Evolutionary conservation across 2,113 vertebrate species (phyloP).

Genomic region (Scomber colias): DNA sequence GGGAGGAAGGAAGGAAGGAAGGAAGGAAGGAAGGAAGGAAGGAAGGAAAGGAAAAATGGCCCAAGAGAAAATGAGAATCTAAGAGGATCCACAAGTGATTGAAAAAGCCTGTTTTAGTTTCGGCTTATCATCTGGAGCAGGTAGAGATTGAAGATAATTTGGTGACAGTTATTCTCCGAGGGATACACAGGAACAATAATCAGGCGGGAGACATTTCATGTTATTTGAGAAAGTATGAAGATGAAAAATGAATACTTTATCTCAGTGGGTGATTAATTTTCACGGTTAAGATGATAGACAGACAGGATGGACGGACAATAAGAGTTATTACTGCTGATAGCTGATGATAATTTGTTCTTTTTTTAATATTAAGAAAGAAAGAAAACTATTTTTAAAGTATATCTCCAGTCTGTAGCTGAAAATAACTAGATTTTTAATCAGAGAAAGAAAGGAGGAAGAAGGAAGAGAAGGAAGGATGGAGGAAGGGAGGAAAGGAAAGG

Average conservation of each 20-base stretch:
- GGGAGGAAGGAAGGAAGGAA: no score
- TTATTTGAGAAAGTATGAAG: conserved; percentile 20
- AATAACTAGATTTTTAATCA: neutral
- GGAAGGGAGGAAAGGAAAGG: no score
- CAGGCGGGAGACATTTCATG: conserved; percentile 15
- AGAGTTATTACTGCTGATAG: neutral
- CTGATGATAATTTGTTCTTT: conserved; percentile 9
- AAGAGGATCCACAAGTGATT: conserved; percentile 24
- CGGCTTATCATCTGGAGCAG: conserved; percentile 56
- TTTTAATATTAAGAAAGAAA: no score
- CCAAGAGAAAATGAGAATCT: conserved; percentile 62
- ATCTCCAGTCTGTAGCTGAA: neutral
- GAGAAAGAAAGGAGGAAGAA: no score
- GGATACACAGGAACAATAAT: conserved; percentile 26
- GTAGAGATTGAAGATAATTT: conserved; percentile 46
- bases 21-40: no score
- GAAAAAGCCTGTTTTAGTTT: conserved; percentile 55
- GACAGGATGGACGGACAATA: neutral
- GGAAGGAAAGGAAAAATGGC: no score
- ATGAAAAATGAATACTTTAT: neutral
- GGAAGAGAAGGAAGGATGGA: no score
- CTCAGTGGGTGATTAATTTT: conserved; percentile 27
- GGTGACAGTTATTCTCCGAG: conserved; percentile 33
- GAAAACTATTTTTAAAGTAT: no score
- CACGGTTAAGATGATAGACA: neutral